These are phyloP conservation scores for Drosophila santomea DNA, from an alignment of 1,140 invertebrate species.

Conservation along the genomic window DNA sequence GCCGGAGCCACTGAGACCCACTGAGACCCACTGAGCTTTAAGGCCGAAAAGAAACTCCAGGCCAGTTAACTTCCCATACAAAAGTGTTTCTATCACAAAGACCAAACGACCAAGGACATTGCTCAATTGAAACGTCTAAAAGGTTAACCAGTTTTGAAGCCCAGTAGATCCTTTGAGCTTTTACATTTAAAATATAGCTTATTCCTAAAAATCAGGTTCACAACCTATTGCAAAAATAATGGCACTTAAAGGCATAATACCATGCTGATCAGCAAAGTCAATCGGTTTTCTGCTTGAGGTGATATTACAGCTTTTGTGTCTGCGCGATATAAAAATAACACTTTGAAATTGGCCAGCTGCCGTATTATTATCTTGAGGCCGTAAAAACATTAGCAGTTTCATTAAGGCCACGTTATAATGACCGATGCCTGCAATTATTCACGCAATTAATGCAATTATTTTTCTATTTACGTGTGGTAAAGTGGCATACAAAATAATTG, in stretches of 20 bases:
- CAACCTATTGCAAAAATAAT: too few relatives aligned
- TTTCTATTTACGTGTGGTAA: neutral
- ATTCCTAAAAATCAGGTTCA: too few relatives aligned
- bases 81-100: too few relatives aligned
- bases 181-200: too few relatives aligned
- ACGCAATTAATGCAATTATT: constrained; percentile 39
- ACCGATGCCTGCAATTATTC: constrained; percentile 30
- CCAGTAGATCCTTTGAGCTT: too few relatives aligned
- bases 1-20: constrained; percentile 39
- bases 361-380: constrained; percentile 26
- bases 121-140: too few relatives aligned
- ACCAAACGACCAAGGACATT: too few relatives aligned
- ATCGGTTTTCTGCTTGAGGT: neutral
- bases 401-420: constrained; percentile 21
- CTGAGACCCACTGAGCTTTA: constrained; percentile 62
- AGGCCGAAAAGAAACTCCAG: constrained; percentile 36
- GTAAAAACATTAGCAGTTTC: constrained; percentile 18
- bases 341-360: constrained; percentile 7
- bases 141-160: too few relatives aligned
- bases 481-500: neutral
- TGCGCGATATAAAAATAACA: neutral
- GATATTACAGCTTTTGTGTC: constrained; percentile 4
- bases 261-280: constrained; percentile 8
- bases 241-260: too few relatives aligned
- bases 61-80: neutral